phyloP scores from a whole-genome alignment of 2,113 vertebrate genomes.

The Lampris incognitus region DNA sequence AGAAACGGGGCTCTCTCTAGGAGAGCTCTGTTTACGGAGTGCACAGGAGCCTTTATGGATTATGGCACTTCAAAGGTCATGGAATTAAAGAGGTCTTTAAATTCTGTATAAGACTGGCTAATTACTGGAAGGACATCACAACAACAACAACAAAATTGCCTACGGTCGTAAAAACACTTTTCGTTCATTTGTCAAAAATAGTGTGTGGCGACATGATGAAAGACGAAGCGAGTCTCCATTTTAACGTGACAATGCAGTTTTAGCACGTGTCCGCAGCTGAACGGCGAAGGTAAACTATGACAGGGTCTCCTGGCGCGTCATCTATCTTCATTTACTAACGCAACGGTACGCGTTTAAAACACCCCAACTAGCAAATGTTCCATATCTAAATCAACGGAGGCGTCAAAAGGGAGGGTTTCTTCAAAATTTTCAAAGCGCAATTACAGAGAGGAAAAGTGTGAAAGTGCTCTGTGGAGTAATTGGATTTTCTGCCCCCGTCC shows the following conservation, averaged over 20 bases:
- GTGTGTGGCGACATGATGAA: too few species aligned
- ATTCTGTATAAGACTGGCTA: too few species aligned
- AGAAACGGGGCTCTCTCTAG: background rate
- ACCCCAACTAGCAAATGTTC: conserved; percentile 34
- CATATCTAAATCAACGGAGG: conserved; percentile 54
- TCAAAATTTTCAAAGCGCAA: conserved; percentile 68
- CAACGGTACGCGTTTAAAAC: conserved; percentile 35
- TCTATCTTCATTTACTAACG: conserved; percentile 40
- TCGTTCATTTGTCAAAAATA: background rate
- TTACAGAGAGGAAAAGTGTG: conserved; percentile 72
- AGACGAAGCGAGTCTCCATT: too few species aligned
- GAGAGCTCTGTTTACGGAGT: background rate
- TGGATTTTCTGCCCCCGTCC: conserved; percentile 83
- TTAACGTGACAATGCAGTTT: conserved; percentile 9
- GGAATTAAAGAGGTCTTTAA: too few species aligned
- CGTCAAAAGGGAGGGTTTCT: conserved; percentile 39
- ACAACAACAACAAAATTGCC: too few species aligned
- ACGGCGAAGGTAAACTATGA: too few species aligned
- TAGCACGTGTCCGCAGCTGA: background rate
- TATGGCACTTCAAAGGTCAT: background rate
- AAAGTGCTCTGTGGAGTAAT: conserved; percentile 82
- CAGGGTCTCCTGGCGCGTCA: conserved; percentile 27
- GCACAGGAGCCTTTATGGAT: background rate
- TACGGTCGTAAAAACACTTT: background rate
- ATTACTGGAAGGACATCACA: too few species aligned